Evolutionary conservation across 2,888 invertebrate genomes (phyloP).

Genomic region (Eutolmus rufibarbis): DNA sequence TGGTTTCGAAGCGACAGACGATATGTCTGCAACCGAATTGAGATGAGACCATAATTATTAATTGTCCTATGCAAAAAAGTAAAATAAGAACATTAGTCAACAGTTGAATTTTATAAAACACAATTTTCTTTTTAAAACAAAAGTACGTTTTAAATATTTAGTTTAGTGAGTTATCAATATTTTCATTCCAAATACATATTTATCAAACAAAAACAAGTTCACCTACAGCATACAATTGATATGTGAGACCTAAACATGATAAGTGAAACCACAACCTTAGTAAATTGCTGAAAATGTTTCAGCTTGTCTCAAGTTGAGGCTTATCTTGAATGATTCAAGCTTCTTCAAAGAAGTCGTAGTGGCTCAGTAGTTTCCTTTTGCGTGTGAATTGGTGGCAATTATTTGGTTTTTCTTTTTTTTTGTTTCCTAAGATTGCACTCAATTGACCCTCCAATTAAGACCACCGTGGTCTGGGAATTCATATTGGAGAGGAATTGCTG

Average conservation of each 20-base stretch:
- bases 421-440: slow-evolving; percentile 20
- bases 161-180: background rate
- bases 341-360: background rate
- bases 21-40: too few species aligned
- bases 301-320: background rate
- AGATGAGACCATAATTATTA: too few species aligned
- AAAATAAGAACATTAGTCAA: too few species aligned
- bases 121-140: too few species aligned
- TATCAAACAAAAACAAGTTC: background rate
- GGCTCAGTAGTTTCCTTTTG: background rate
- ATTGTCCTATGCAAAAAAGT: too few species aligned
- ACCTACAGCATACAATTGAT: background rate
- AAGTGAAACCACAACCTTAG: background rate
- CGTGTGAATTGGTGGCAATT: background rate
- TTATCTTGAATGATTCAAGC: background rate
- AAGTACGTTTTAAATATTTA: background rate
- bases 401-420: background rate
- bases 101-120: too few species aligned
- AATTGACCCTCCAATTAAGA: slow-evolving; percentile 49
- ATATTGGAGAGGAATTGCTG: background rate
- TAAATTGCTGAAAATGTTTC: background rate
- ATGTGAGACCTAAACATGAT: background rate
- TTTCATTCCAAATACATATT: background rate
- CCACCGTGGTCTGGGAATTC: background rate
- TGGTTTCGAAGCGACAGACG: too few species aligned